Evolutionary conservation across 2,113 vertebrate species (phyloP), one percentile per base, ranked within the genome.

Genomic region (Alligator sinensis): DNA sequence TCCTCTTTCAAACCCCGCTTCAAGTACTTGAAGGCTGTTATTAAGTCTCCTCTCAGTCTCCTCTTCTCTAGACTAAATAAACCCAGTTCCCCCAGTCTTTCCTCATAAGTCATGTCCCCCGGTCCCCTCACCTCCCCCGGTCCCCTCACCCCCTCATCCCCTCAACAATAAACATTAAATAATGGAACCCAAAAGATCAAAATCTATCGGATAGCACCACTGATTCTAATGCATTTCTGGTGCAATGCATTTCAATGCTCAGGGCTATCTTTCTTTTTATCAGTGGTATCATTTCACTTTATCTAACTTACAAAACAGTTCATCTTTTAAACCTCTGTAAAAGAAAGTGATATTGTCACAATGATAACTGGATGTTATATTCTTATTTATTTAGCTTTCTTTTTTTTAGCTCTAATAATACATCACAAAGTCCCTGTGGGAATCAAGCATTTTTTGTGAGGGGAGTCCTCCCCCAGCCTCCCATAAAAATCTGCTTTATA

Each of bases 301-400:
- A 75, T 38, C n/a, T 30, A 70, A 92, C 55, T 84, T 80, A 24
- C 11, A 5, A 54, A 60, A 86, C 25, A 88, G 6, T 66, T 25
- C 81, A 3, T 72, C 38, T 74, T 75, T 62, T 76, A 90, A 79
- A 91, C 86, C 3, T 47, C 62, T 12, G 7, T 57, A 66, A 82
- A 91, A 90, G 5, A 30, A 88, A 79, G 21, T 17, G 12, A 7
- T 70, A 68, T 47, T 21, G 27, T 78, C 58, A 61, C 9, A 80
- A 38, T 84, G 61, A 87, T 0, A 0, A 84, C 77, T n/a, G 1
- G 3, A 13, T 66, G 9, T 28, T 10, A 47, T 27, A 14, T 82
- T 80, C 6, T 88, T 60, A 34, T 86, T 94, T 93, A 85, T 92
- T 93, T 86, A 83, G 9, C 8, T 91, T 94, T 80, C 80, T 3